A percentile compares a stretch with the other conserved stretches of the same genome.
Conservation (phyloP, 2,888 invertebrate genomes). For the Ischnura elegans region DNA sequence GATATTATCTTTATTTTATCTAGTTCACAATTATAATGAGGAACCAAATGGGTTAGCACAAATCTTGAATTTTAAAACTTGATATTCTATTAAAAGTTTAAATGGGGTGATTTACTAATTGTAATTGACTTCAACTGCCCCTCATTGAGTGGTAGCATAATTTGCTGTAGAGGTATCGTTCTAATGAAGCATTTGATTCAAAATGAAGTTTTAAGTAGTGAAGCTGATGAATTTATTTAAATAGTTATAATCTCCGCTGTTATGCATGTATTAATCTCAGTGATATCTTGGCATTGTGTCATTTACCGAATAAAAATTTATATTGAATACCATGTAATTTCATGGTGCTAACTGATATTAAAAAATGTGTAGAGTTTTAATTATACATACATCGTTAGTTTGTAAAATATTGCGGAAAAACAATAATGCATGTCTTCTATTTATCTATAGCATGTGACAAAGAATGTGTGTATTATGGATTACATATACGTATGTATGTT, state of each 20-base stretch:
- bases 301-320: background rate
- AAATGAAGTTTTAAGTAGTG: background rate
- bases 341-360: constrained; percentile 29
- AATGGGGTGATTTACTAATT: background rate
- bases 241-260: background rate
- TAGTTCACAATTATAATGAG: background rate
- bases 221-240: background rate
- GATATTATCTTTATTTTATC: background rate
- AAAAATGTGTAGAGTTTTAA: background rate
- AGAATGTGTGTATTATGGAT: background rate
- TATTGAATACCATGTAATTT: background rate
- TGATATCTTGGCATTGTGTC: background rate
- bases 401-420: constrained; percentile 27
- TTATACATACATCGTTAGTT: constrained; percentile 32
- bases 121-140: background rate
- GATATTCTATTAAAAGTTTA: background rate
- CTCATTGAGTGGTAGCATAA: background rate
- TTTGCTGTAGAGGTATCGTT: background rate
- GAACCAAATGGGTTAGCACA: background rate
- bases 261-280: background rate
- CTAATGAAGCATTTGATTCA: background rate
- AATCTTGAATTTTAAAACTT: background rate
- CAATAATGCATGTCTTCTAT: constrained; percentile 20
- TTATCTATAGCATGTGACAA: constrained; percentile 15
- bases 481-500: background rate